Evolutionary conservation across 30 jellyfish, hydroid and myxozoan genomes (phyloP), one percentile per base, ranked within the genome.

Genomic region (Chironex yamaguchii): DNA sequence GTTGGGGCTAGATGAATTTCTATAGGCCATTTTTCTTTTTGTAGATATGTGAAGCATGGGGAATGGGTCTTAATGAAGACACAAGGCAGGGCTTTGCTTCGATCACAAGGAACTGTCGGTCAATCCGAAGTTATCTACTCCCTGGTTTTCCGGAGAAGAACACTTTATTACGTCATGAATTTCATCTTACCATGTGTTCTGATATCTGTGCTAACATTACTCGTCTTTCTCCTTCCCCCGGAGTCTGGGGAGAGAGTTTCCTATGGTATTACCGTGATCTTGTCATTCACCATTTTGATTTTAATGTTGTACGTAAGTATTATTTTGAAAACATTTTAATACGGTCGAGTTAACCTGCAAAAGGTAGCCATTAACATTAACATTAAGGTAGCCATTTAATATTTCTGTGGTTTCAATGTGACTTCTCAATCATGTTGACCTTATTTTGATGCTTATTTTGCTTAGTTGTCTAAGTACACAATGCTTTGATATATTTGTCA

Each of bases 181-280:
- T 88, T 88, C 85, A 88, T 88, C 28, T 62, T 88, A 71, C 97
- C 97, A 6, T 88, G 97, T 36, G 97, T 88, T 28, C 92, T 88
- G 32, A 88, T 88, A 17, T 90, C 97, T 21, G 89, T 88, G 12
- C 35, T 88, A 34, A 79, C 97, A 2, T 72, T 88, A 9, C 69
- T 88, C 53, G 97, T 88, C 13, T 88, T 78, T 79, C 92, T 88
- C 80, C 71, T 88, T 35, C 97, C 97, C 4, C 97, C 97, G 32
- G 97, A 88, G 29, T 88, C 97, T 13, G 97, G 97, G 14, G 97
- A 88, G 30, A 53, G 97, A 14, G 92, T 88, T 33, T 88, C 97
- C 3, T 88, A 88, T 54, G 97, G 97, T 29, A 88, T 88, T 48
- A 88, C 97, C 20, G 97, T 88, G 29, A 88, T 88, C 31, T 31